These are phyloP conservation scores for Unio delphinus DNA, from an alignment of 2,888 invertebrate genomes.

Conservation along the genomic window DNA sequence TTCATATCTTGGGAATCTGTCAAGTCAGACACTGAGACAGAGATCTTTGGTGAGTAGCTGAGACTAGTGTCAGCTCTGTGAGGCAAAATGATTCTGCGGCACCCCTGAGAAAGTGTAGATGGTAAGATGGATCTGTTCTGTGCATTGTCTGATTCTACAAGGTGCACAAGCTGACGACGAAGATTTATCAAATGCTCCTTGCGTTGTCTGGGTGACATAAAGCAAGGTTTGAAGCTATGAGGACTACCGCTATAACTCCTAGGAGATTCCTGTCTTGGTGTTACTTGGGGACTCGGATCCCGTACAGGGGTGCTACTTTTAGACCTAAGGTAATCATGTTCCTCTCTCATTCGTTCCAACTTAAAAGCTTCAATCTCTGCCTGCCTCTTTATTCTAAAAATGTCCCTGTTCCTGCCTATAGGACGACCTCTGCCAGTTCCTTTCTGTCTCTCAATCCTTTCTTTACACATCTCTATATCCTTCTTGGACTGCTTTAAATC, in stretches of 20 bases:
- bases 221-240: conserved; percentile 23
- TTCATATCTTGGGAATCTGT: conserved; percentile 6
- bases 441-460: conserved; percentile 34
- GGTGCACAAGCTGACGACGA: conserved; percentile 54
- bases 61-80: conserved; percentile 8
- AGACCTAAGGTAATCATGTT: conserved; percentile 46
- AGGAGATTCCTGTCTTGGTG: conserved; percentile 27
- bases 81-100: conserved; percentile 11
- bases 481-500: conserved; percentile 61
- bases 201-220: conserved; percentile 62
- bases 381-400: conserved; percentile 46
- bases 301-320: conserved; percentile 27
- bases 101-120: conserved; percentile 11
- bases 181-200: conserved; percentile 54
- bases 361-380: conserved; percentile 66
- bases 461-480: conserved; percentile 59
- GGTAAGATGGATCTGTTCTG: conserved; percentile 41
- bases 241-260: conserved; percentile 33
- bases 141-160: conserved; percentile 39
- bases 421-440: conserved; percentile 48
- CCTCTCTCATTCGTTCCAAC: conserved; percentile 60
- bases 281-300: conserved; percentile 26
- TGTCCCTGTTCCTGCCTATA: conserved; percentile 44
- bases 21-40: conserved; percentile 15
- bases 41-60: conserved; percentile 23